phyloP scores from a whole-genome alignment of 1,140 invertebrate species.

The Subanguina moxae region DNA sequence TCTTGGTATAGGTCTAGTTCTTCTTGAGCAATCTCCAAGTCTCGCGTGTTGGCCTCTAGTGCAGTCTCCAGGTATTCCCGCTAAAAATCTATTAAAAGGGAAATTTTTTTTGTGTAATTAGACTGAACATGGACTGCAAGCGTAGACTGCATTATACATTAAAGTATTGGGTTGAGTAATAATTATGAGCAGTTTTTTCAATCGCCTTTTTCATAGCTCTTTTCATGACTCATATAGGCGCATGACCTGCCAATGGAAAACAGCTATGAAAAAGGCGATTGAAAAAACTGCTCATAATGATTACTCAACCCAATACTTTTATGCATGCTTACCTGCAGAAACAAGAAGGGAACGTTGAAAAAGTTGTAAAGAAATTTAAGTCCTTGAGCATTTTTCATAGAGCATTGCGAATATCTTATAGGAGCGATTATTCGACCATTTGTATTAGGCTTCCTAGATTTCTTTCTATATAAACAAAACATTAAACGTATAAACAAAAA shows the following conservation, averaged over 20 bases:
- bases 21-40: slow-evolving; percentile 74
- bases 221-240: too few species aligned
- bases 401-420: slow-evolving; percentile 82
- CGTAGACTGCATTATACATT: too few species aligned
- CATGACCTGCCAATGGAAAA: too few species aligned
- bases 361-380: slow-evolving; percentile 89
- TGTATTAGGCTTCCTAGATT: slow-evolving; percentile 16
- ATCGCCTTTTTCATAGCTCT: too few species aligned
- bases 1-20: slow-evolving; percentile 71
- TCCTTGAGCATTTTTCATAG: slow-evolving; percentile 94
- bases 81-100: slow-evolving; percentile 58
- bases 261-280: too few species aligned
- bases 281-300: not conserved
- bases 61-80: slow-evolving; percentile 79
- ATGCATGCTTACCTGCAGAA: slow-evolving; percentile 69
- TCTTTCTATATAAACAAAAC: not conserved
- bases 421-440: slow-evolving; percentile 53
- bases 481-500: not conserved
- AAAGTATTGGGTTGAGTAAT: too few species aligned
- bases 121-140: too few species aligned
- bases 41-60: slow-evolving; percentile 78
- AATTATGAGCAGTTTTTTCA: too few species aligned
- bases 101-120: too few species aligned
- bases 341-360: slow-evolving; percentile 88
- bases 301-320: not conserved